Base-by-base conservation (phyloP, 2,888 invertebrate genomes). In the Bombyx huttoni region DNA sequence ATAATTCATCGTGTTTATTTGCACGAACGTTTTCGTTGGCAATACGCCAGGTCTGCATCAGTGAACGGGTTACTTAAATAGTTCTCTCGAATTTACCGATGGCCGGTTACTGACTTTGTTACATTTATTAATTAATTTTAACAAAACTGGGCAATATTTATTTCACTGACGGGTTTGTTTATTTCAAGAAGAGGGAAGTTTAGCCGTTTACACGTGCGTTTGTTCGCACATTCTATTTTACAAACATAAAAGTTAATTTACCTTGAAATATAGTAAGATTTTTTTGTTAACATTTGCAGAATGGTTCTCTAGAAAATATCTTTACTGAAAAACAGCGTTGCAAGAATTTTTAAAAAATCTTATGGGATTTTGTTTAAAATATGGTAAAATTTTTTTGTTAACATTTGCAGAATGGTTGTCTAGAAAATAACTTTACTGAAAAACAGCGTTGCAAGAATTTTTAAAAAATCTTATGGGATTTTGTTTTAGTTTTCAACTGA, bases 41-140 rank as follows among this genome's bases (percentile, higher is more conserved):
- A 51, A 54, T 24, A 49, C 51, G 66, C 68, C 68, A 68, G 49
- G 53, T 57, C 56, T 52, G 51, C 55, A 58, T 57, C 58, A 57
- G 57, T 64, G 60, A 64, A 68, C 59, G 60, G 59, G 58, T 68
- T 61, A 59, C 63, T 63, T 63, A 56, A 63, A 66, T 61, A 60
- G 58, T 56, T 55, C 54, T 58, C 57, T 60, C 53, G 12, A 12
- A 40, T 40, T 40, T 40, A 7, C 40, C 40, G 40, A 40, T 10
- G 40, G 6, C 12, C 40, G 40, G 40, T 40, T 40, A 40, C 40
- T 40, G 40, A 40, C 40, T 40, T 40, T 40, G 40, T 40, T 40
- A 40, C 40, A 1, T 40, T 40, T 40, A 40, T 12, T 40, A 8
- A 40, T 40, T 24, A 24, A 24, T 24, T 24, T 40, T 40, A 40